These are phyloP conservation scores for Danio kyathit DNA, from an alignment of 2,797 vertebrate species.

Conservation along the genomic window DNA sequence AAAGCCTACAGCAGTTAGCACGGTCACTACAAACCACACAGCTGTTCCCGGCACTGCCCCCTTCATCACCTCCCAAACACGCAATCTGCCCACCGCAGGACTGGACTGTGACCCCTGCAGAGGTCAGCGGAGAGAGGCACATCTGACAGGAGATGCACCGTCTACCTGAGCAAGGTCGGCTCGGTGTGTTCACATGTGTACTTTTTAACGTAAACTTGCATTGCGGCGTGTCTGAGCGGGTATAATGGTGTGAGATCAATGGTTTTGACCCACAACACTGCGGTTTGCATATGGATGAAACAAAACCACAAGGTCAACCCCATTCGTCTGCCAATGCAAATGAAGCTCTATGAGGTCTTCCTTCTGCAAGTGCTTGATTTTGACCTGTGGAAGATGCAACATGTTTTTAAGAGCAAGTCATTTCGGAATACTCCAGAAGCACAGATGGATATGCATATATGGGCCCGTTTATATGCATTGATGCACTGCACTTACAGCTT, in stretches of 20 bases:
- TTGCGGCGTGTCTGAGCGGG: slow-evolving; percentile 39
- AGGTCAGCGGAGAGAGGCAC: slow-evolving; percentile 75
- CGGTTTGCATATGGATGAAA: slow-evolving; percentile 39
- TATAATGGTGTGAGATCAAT: slow-evolving; percentile 30
- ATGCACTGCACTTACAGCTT: neutral
- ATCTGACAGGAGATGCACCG: slow-evolving; percentile 72
- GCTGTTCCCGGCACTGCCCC: slow-evolving; percentile 85
- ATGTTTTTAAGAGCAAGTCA: neutral
- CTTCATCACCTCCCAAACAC: slow-evolving; percentile 59
- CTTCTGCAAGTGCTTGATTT: slow-evolving; percentile 29
- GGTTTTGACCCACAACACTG: slow-evolving; percentile 32
- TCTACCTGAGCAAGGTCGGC: slow-evolving; percentile 17
- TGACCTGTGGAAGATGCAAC: slow-evolving; percentile 11
- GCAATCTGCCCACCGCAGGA: slow-evolving; percentile 31
- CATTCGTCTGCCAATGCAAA: slow-evolving; percentile 45
- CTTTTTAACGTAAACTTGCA: slow-evolving; percentile 25
- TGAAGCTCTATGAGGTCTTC: slow-evolving; percentile 16
- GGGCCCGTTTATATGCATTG: neutral
- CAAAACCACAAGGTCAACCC: slow-evolving; percentile 35
- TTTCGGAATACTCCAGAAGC: slow-evolving; percentile 11
- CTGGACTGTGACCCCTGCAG: slow-evolving; percentile 34
- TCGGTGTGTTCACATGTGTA: slow-evolving; percentile 14
- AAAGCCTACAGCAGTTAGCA: slow-evolving; percentile 87
- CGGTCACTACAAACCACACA: slow-evolving; percentile 86
- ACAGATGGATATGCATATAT: slow-evolving; percentile 30